These are phyloP conservation scores for Sebastes cheni DNA, from an alignment of 2,797 vertebrate species.

Conservation along the genomic window DNA sequence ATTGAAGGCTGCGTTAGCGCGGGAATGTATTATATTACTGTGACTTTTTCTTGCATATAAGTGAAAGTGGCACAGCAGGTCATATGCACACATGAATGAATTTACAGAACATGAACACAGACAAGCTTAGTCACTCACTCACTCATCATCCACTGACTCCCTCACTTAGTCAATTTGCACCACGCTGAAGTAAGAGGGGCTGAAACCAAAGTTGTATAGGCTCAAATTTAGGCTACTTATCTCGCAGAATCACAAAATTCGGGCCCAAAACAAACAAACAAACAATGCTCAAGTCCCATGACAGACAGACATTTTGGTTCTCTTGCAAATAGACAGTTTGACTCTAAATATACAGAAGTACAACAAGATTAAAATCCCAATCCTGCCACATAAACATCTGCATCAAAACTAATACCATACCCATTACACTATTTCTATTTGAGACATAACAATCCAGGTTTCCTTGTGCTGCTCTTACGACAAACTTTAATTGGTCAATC, in stretches of 20 bases:
- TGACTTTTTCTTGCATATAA: constrained; percentile 13
- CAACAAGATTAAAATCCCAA: background rate
- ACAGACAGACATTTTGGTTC: background rate
- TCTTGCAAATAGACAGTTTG: background rate
- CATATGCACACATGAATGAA: constrained; percentile 11
- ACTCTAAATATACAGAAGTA: background rate
- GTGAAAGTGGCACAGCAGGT: background rate
- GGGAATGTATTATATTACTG: constrained; percentile 9
- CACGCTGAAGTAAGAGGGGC: background rate
- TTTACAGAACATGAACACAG: constrained; percentile 4
- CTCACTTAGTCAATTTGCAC: background rate
- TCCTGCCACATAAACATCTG: background rate
- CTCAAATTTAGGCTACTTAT: background rate
- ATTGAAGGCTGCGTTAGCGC: background rate
- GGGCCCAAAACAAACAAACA: background rate
- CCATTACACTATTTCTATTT: no score
- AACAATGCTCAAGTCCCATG: background rate
- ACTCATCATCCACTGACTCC: constrained; percentile 5
- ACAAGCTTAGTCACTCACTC: constrained; percentile 12
- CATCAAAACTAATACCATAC: background rate
- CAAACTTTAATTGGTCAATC: background rate
- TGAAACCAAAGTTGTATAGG: background rate
- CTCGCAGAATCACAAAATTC: background rate
- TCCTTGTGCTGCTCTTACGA: background rate
- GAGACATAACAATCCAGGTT: background rate